Evolutionary conservation across 2,113 vertebrate genomes (phyloP), one percentile per base, ranked within the genome.

Genomic region (Pseudorectes ferrugineus): DNA sequence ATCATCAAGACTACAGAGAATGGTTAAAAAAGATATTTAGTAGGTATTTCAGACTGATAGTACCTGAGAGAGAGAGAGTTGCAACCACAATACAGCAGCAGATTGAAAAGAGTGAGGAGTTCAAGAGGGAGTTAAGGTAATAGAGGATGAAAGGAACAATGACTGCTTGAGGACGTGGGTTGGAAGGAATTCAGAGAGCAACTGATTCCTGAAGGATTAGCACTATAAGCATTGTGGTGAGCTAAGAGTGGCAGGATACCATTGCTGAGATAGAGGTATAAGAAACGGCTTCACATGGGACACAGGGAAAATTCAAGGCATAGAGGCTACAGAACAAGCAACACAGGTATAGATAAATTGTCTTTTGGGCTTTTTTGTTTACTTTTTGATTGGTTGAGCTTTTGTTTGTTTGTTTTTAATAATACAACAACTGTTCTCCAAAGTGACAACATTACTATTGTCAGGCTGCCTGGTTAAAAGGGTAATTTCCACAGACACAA

Each of bases 111-210:
- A 8, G 1, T 31, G n/a, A 91, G 31, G 25, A 70, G 54, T 23
- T 65, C 86, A 80, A 95, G 74, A 93, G 28, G 38, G 24, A 85
- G 21, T 40, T 65, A n/a, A 68, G 8, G 46, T 88, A 94, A 96
- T 25, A 95, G 78, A 85, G 45, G 36, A 80, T 88, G 82, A 96
- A 97, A 91, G 63, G 65, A 91, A 33, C 67, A 95, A 90, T 85
- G 71, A 81, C 33, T 92, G 74, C 63, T 84, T 93, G 89, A 90
- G 79, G 55, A 96, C 9, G 19, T 55, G 28, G 33, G 28, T 86
- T 93, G 78, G 75, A 95, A 94, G 40, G 43, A 83, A 95, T 93
- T 96, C 88, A 85, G n/a, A 94, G 67, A 95, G 62, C 33, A 89
- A 85, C 57, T 88, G 68, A 88, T 49, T 88, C 49, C 33, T 80